These are phyloP conservation scores for Tragelaphus scriptus DNA, from an alignment of 2,113 vertebrate species.

Conservation along the genomic window DNA sequence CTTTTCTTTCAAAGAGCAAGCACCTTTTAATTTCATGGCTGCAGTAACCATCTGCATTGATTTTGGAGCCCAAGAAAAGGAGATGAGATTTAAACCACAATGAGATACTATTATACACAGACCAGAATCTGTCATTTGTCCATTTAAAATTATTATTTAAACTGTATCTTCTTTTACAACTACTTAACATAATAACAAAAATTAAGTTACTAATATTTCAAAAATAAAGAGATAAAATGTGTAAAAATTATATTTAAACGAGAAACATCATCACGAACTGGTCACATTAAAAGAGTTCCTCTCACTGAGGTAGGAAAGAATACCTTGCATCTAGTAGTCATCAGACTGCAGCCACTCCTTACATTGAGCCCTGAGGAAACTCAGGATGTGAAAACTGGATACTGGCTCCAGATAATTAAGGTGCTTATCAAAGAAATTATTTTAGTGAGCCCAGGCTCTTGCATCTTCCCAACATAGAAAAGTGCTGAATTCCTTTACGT, in stretches of 20 bases:
- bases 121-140: background rate
- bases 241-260: background rate
- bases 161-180: background rate
- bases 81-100: background rate
- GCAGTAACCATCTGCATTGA: background rate
- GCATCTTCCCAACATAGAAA: background rate
- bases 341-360: background rate
- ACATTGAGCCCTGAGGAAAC: background rate
- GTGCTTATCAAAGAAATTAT: background rate
- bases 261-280: background rate
- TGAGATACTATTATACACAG: background rate
- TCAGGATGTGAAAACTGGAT: background rate
- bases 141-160: background rate
- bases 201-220: background rate
- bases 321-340: background rate
- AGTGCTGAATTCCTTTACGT: background rate
- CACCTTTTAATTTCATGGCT: rapidly evolving
- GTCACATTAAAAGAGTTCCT: background rate
- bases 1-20: background rate
- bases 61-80: background rate
- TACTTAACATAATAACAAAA: background rate
- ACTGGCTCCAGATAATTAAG: background rate
- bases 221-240: background rate
- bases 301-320: background rate
- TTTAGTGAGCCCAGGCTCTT: background rate